These are phyloP conservation scores for Eulithis testata DNA, from an alignment of 2,888 invertebrate genomes.

Conservation along the genomic window DNA sequence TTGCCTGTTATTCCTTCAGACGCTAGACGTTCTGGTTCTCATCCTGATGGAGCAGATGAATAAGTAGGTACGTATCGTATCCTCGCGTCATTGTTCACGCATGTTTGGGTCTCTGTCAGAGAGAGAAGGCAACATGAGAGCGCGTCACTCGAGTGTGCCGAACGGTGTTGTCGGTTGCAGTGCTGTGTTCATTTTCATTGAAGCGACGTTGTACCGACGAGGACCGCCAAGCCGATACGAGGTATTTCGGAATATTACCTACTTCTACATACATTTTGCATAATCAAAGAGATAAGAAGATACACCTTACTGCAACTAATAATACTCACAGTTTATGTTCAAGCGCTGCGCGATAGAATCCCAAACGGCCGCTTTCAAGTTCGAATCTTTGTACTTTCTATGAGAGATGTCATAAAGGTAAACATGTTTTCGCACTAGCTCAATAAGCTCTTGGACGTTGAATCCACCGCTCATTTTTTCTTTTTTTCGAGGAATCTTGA, in stretches of 20 bases:
- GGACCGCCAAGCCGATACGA: too few species aligned
- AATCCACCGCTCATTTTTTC: constrained; percentile 15
- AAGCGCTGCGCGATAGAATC: constrained; percentile 29
- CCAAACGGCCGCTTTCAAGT: constrained; percentile 29
- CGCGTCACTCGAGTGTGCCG: not conserved
- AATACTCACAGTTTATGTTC: constrained; percentile 27
- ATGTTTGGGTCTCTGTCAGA: not conserved
- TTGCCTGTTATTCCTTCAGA: too few species aligned
- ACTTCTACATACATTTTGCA: too few species aligned
- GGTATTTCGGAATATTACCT: too few species aligned
- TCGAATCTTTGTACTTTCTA: constrained; percentile 33
- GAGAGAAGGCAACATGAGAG: not conserved
- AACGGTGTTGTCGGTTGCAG: not conserved
- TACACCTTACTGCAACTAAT: not conserved
- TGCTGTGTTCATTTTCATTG: too few species aligned
- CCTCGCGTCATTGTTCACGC: too few species aligned
- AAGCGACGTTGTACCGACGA: too few species aligned
- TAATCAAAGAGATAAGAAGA: not conserved
- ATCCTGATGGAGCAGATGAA: too few species aligned
- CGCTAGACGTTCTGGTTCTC: too few species aligned
- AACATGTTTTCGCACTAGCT: constrained; percentile 27
- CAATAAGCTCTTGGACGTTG: constrained; percentile 31
- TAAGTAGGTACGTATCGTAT: too few species aligned
- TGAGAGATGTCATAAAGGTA: constrained; percentile 31
- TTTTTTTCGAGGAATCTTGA: constrained; percentile 17